Percentiles rank a stretch among this genome's conserved stretches.
These are phyloP conservation scores for Steinernema khuongi DNA, from an alignment of 1,140 invertebrate species.

Conservation along the genomic window DNA sequence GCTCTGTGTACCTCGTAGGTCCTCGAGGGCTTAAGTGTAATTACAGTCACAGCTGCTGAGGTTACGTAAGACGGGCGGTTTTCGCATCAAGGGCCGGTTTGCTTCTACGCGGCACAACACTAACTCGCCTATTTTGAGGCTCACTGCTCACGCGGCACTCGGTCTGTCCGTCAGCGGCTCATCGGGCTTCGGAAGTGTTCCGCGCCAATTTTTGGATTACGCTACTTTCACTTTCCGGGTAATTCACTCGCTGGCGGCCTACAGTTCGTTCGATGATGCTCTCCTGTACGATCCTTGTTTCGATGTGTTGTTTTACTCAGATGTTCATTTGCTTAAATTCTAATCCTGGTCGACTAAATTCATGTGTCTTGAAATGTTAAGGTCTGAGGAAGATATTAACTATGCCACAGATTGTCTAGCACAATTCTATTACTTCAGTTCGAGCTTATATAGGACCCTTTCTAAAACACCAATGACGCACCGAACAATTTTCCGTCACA, in stretches of 20 bases:
- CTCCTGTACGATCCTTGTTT: neutral
- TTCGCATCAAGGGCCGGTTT: neutral
- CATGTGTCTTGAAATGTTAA: too few relatives aligned
- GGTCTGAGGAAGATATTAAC: too few relatives aligned
- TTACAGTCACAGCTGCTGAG: neutral
- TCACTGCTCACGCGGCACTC: neutral
- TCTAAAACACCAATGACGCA: too few relatives aligned
- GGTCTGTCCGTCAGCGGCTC: neutral
- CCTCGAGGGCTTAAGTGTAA: neutral
- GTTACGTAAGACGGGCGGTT: neutral
- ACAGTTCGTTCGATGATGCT: neutral
- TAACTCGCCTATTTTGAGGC: neutral
- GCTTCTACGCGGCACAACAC: neutral
- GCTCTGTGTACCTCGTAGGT: neutral
- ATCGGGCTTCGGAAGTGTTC: neutral
- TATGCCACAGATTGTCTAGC: too few relatives aligned
- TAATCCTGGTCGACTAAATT: too few relatives aligned
- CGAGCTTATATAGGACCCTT: too few relatives aligned
- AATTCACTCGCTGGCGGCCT: neutral
- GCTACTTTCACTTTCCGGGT: neutral
- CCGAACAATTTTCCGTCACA: too few relatives aligned
- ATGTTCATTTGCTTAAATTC: too few relatives aligned
- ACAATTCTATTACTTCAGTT: too few relatives aligned
- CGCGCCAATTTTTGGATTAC: neutral
- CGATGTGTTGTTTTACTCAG: too few relatives aligned